Percentiles rank a stretch among this genome's conserved stretches.
These are phyloP conservation scores for Brachionus rotundiformis DNA, from an alignment of 1,140 invertebrate genomes.

Conservation along the genomic window DNA sequence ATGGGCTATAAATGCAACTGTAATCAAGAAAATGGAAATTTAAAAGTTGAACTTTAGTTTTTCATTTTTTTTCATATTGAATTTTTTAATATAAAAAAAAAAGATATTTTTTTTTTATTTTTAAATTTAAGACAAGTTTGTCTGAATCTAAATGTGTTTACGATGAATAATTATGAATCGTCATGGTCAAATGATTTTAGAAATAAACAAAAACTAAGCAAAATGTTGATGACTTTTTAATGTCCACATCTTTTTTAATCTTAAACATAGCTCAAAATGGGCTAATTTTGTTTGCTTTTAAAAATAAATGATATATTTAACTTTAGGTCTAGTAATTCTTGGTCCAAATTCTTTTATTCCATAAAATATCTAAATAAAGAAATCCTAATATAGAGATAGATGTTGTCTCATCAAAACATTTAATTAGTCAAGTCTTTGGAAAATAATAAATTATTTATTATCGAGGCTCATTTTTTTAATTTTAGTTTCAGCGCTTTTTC, in stretches of 20 bases:
- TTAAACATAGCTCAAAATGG: background rate
- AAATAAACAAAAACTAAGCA: background rate
- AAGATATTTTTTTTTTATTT: background rate
- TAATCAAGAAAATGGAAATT: slow-evolving; percentile 66
- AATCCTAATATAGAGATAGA: background rate
- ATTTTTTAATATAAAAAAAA: background rate
- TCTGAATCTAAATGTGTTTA: background rate
- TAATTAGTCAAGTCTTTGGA: slow-evolving; percentile 13
- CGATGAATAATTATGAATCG: slow-evolving; percentile 41
- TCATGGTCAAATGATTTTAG: slow-evolving; percentile 36
- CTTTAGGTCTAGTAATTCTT: background rate
- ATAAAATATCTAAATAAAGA: background rate
- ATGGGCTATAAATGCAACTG: slow-evolving; percentile 66
- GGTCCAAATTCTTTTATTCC: slow-evolving; percentile 32
- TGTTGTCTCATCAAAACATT: background rate
- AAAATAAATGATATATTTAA: slow-evolving; percentile 33
- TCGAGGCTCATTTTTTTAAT: background rate
- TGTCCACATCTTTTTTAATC: slow-evolving; percentile 22
- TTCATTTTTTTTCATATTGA: background rate
- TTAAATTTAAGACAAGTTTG: background rate
- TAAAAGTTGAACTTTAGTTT: slow-evolving; percentile 4
- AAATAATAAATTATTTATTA: slow-evolving; percentile 18
- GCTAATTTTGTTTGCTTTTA: slow-evolving; percentile 1
- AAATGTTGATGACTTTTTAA: slow-evolving; percentile 10
- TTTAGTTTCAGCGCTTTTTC: background rate